phyloP scores from a whole-genome alignment of 2,888 invertebrate genomes.

The Melitaea athalia region DNA sequence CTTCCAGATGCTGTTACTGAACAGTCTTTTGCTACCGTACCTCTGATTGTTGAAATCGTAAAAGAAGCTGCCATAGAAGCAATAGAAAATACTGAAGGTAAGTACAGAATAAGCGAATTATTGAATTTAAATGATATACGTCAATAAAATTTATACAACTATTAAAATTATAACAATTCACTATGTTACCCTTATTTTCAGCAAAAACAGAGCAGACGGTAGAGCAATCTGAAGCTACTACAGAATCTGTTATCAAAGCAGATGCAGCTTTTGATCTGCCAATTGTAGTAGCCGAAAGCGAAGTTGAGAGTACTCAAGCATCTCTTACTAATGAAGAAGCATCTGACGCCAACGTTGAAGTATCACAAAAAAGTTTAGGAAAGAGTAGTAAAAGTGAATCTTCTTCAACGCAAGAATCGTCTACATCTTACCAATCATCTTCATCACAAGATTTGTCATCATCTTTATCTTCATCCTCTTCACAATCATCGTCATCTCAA shows the following conservation, averaged over 20 bases:
- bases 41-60: conserved; percentile 29
- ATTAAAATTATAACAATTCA: background rate
- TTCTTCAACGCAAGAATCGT: conserved; percentile 18
- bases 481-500: background rate
- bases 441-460: conserved; percentile 2
- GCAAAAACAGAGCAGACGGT: conserved; percentile 34
- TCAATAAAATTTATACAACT: too few species aligned
- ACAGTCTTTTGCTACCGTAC: conserved; percentile 51
- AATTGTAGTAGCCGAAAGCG: conserved; percentile 39
- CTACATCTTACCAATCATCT: conserved; percentile 15
- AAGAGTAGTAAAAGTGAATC: conserved; percentile 27
- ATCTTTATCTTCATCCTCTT: conserved; percentile 16
- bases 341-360: conserved; percentile 25
- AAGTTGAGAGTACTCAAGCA: conserved; percentile 30
- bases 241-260: conserved; percentile 35
- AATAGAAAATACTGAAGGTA: conserved; percentile 16
- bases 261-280: conserved; percentile 37
- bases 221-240: conserved; percentile 29
- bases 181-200: conserved; percentile 14
- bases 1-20: conserved; percentile 63
- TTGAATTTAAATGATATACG: too few species aligned
- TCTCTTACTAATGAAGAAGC: conserved; percentile 15
- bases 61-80: conserved; percentile 17
- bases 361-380: conserved; percentile 33
- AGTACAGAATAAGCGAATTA: too few species aligned